phyloP scores from a whole-genome alignment of 2,113 vertebrate genomes.

The Mirounga angustirostris region DNA sequence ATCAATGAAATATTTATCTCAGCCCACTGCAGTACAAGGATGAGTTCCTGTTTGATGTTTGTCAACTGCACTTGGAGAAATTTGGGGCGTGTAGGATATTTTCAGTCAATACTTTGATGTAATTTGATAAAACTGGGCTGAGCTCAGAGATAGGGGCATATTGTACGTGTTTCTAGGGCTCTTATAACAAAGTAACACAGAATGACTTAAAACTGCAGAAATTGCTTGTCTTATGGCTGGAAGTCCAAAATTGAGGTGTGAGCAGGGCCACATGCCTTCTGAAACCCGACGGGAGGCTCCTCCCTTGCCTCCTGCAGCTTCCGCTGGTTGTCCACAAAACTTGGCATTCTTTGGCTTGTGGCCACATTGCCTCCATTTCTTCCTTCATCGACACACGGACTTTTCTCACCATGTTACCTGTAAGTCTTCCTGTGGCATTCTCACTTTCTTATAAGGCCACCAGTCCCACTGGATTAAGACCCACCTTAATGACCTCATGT shows the following conservation, averaged over 20 bases:
- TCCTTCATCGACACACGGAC: not conserved
- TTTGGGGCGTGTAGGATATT: not conserved
- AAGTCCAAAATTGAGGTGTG: not conserved
- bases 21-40: accelerated
- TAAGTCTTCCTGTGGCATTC: accelerated
- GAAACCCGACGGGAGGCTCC: accelerated
- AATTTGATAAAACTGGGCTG: not conserved
- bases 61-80: too few relatives aligned
- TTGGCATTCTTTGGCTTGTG: not conserved
- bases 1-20: not conserved
- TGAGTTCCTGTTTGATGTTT: not conserved
- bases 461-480: too few relatives aligned
- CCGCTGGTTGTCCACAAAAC: not conserved
- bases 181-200: not conserved
- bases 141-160: accelerated
- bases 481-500: not conserved
- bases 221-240: not conserved
- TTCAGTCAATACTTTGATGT: not conserved
- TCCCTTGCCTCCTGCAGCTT: not conserved
- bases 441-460: too few relatives aligned
- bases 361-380: accelerated
- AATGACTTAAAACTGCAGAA: not conserved
- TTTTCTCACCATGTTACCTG: accelerated
- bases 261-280: accelerated
- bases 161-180: too few relatives aligned